Evolutionary conservation across 2,797 vertebrate species (phyloP).

Genomic region (Pyrocephalus nanus): DNA sequence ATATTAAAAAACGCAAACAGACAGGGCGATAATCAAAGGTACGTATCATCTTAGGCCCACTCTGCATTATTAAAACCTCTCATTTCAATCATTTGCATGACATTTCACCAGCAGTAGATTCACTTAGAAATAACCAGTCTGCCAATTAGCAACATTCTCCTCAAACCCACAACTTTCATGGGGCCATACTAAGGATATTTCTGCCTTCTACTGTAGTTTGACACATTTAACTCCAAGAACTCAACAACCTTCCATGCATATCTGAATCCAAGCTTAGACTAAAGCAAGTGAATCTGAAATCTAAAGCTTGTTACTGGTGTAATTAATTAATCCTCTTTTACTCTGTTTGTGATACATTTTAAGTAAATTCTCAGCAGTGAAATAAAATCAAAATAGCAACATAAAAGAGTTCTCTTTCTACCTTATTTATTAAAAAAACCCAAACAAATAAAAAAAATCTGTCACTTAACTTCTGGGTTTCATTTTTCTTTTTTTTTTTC

Average conservation of each 20-base stretch:
- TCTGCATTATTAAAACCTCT: slow-evolving; percentile 40
- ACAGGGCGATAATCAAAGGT: slow-evolving; percentile 16
- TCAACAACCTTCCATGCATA: neutral
- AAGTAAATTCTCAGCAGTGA: neutral
- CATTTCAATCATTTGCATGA: neutral
- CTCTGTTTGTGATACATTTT: neutral
- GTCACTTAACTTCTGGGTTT: neutral
- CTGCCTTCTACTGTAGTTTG: neutral
- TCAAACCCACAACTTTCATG: neutral
- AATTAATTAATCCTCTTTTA: neutral
- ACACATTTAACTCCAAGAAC: neutral
- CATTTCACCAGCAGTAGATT: neutral
- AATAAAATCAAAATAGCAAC: neutral
- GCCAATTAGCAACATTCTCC: neutral
- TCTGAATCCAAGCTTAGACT: neutral
- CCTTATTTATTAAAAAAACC: neutral
- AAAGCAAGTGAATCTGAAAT: neutral
- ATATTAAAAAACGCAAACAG: slow-evolving; percentile 19
- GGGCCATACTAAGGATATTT: neutral
- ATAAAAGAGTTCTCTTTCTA: neutral
- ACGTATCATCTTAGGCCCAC: neutral
- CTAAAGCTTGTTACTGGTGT: neutral
- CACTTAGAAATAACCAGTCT: neutral
- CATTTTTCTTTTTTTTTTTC: neutral
- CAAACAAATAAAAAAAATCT: neutral